A percentile compares a stretch with the other conserved stretches of the same genome.
These are phyloP conservation scores for Gobiocypris rarus DNA, from an alignment of 2,113 vertebrate genomes.

Conservation along the genomic window DNA sequence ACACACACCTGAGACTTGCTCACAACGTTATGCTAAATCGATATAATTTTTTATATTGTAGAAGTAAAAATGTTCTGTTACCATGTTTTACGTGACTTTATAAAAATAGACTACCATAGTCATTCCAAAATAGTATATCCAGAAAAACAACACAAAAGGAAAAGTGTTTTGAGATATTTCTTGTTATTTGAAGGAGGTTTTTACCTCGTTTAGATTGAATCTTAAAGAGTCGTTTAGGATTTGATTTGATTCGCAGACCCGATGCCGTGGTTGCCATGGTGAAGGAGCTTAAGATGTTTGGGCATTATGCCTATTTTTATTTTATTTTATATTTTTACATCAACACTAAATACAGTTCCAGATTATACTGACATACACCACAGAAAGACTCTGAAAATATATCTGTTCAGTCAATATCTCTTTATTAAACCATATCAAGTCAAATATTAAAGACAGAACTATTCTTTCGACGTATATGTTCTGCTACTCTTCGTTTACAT, in stretches of 20 bases:
- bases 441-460: conserved; percentile 3
- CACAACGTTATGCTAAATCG: too few species aligned
- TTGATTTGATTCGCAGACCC: background rate
- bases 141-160: background rate
- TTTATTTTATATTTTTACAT: too few species aligned
- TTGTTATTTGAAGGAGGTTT: background rate
- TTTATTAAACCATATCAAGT: conserved; percentile 13
- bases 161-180: background rate
- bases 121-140: background rate
- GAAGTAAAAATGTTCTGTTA: too few species aligned
- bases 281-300: background rate
- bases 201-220: background rate
- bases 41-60: too few species aligned
- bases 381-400: background rate
- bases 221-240: background rate
- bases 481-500: background rate
- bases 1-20: background rate
- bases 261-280: background rate
- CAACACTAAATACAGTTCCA: too few species aligned
- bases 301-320: too few species aligned
- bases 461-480: background rate
- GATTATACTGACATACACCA: too few species aligned
- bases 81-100: too few species aligned
- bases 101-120: too few species aligned
- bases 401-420: background rate